Conservation (phyloP, 2,113 vertebrate genomes). For the Phodopus roborovskii region DNA sequence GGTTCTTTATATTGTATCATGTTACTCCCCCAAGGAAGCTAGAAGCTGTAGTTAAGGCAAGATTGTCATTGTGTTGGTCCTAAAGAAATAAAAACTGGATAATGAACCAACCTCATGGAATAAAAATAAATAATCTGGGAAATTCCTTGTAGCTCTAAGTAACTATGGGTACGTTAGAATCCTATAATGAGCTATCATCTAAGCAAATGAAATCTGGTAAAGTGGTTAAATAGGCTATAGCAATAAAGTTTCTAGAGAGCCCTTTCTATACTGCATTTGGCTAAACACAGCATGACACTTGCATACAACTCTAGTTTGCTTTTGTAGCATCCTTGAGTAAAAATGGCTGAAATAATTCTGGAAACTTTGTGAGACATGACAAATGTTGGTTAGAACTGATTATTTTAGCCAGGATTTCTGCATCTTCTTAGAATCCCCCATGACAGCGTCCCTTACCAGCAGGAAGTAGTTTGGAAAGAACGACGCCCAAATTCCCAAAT, state of each 20-base stretch:
- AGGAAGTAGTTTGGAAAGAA: no score
- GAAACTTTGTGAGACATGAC: conserved; percentile 14
- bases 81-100: background rate
- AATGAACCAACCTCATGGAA: background rate
- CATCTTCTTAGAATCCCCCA: no score
- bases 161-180: background rate
- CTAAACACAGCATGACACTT: background rate
- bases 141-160: background rate
- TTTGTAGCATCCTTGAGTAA: conserved; percentile 1
- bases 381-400: conserved; percentile 21
- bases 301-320: background rate
- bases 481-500: no score
- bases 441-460: no score
- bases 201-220: conserved; percentile 34
- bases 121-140: background rate
- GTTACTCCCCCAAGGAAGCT: background rate
- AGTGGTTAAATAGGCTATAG: background rate
- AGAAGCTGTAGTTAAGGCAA: conserved; percentile 19
- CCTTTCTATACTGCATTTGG: conserved; percentile 31
- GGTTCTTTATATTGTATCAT: background rate
- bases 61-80: background rate
- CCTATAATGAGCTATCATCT: background rate
- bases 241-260: background rate
- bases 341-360: background rate
- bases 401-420: no score